These are phyloP conservation scores for Fukomys damarensis DNA, from an alignment of 2,113 vertebrate genomes.

Conservation along the genomic window DNA sequence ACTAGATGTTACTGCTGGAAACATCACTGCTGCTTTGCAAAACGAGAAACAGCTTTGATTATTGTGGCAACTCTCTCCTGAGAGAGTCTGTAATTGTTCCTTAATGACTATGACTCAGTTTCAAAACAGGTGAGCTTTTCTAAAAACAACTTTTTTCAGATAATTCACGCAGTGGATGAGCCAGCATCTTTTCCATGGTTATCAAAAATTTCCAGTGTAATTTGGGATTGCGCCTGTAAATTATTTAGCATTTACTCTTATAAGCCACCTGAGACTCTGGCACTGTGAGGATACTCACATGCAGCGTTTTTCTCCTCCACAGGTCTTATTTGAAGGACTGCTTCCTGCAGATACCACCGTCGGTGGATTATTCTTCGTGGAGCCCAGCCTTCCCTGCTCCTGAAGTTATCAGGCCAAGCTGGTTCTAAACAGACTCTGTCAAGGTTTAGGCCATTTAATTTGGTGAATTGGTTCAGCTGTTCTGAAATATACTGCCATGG, in stretches of 20 bases:
- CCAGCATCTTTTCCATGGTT: not conserved
- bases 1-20: not conserved
- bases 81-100: not conserved
- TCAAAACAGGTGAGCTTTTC: not conserved
- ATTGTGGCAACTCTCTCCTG: not conserved
- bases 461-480: not conserved
- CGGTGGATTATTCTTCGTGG: not conserved
- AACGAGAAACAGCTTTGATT: not conserved
- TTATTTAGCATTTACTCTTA: conserved; percentile 25
- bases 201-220: not conserved
- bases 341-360: not conserved
- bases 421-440: not conserved
- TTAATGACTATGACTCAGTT: conserved; percentile 13
- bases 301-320: not conserved
- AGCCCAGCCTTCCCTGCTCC: not conserved
- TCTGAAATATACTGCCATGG: not conserved
- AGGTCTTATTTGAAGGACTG: not conserved
- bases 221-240: not conserved
- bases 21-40: not conserved
- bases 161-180: not conserved
- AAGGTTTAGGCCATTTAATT: not conserved
- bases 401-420: not conserved
- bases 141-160: not conserved
- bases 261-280: not conserved
- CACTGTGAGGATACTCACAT: not conserved